Percentiles rank a stretch among this genome's conserved stretches.
Conservation (phyloP, 2,888 invertebrate genomes). For the Brenthis hecate region DNA sequence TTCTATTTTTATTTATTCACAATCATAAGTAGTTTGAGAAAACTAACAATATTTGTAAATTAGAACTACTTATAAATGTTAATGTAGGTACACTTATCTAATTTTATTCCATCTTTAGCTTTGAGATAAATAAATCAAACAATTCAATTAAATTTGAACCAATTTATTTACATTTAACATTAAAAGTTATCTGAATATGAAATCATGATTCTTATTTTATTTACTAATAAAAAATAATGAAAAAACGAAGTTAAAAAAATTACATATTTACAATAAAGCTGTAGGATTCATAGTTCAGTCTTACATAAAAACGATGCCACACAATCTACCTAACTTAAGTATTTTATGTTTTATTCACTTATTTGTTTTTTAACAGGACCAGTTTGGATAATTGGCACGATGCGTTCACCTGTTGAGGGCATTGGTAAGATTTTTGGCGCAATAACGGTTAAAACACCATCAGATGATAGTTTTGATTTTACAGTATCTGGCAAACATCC, state of each 20-base stretch:
- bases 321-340: not conserved
- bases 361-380: conserved; percentile 76
- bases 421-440: conserved; percentile 81
- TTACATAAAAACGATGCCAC: conserved; percentile 37
- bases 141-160: no score
- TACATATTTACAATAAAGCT: conserved; percentile 35
- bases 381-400: conserved; percentile 84
- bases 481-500: conserved; percentile 88
- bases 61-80: no score
- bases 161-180: no score
- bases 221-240: not conserved
- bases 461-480: conserved; percentile 87
- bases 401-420: conserved; percentile 76
- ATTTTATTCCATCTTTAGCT: no score
- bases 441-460: conserved; percentile 88
- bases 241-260: conserved; percentile 33
- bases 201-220: not conserved
- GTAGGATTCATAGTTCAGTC: conserved; percentile 54
- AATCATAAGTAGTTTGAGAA: no score
- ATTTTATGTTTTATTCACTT: not conserved
- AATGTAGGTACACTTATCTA: no score
- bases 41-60: no score
- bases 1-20: no score
- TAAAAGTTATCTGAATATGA: not conserved
- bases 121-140: no score